These are phyloP conservation scores for Parus major DNA, from an alignment of 2,113 vertebrate species.

Conservation along the genomic window DNA sequence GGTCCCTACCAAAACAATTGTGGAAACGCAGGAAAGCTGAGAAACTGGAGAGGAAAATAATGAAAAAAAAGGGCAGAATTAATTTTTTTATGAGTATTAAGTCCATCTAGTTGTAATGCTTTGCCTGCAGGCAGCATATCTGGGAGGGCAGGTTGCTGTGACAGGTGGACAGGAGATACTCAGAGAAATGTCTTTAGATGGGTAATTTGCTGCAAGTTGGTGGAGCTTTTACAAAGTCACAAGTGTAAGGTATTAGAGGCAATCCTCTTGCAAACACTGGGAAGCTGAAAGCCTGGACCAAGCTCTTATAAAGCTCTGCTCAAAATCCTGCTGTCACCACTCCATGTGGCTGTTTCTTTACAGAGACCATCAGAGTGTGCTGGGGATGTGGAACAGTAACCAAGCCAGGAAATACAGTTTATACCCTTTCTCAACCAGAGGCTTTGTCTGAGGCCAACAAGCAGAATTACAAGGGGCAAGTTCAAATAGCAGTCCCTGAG, in stretches of 20 bases:
- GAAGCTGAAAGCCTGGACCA: background rate
- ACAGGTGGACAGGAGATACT: background rate
- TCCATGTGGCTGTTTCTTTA: rapidly evolving
- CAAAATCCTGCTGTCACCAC: rapidly evolving
- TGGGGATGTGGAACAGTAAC: rapidly evolving
- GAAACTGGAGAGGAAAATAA: background rate
- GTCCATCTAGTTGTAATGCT: background rate
- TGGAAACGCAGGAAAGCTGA: background rate
- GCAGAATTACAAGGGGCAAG: background rate
- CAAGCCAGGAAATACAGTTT: rapidly evolving
- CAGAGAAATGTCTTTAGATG: background rate
- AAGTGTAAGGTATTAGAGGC: background rate
- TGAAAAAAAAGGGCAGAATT: background rate
- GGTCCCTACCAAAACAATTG: background rate
- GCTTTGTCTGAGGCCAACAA: background rate
- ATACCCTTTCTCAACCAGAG: background rate
- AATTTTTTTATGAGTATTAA: background rate
- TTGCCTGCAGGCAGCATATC: background rate
- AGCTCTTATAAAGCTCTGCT: background rate
- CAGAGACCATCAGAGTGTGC: rapidly evolving
- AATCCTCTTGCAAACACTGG: background rate
- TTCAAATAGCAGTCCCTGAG: rapidly evolving
- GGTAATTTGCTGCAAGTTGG: background rate
- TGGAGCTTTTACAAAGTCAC: background rate
- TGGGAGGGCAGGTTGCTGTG: background rate